These are phyloP conservation scores for Bradypus variegatus DNA, from an alignment of 2,797 vertebrate species.

Conservation along the genomic window DNA sequence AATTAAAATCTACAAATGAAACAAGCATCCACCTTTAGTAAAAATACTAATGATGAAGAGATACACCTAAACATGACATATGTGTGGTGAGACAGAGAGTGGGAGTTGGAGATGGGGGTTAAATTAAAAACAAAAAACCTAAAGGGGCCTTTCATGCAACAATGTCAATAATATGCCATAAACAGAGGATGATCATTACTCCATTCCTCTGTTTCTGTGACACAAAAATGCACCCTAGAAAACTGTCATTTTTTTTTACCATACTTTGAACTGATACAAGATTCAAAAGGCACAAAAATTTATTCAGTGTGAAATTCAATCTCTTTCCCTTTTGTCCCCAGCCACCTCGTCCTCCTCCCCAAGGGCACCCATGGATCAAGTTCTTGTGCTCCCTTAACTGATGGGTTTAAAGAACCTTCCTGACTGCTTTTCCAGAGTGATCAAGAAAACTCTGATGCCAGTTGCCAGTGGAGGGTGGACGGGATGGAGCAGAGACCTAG, in stretches of 20 bases:
- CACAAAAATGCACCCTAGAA: not conserved
- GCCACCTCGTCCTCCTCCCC: not conserved
- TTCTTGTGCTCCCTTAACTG: not conserved
- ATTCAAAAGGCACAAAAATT: not conserved
- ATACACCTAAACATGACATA: not conserved
- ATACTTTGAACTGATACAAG: not conserved
- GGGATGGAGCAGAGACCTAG: not conserved
- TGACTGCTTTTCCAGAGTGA: not conserved
- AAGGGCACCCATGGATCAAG: not conserved
- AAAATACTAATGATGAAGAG: not conserved
- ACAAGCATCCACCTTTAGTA: not conserved
- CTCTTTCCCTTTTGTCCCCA: not conserved
- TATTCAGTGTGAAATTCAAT: not conserved
- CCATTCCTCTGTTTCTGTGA: not conserved
- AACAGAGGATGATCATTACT: not conserved
- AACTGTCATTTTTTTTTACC: not conserved
- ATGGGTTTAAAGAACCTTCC: not conserved
- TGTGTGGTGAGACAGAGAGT: not conserved
- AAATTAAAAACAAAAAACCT: no score
- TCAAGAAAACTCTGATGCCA: not conserved
- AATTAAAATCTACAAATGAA: not conserved
- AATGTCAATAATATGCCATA: not conserved
- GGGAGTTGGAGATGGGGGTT: not conserved
- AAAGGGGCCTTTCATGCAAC: not conserved
- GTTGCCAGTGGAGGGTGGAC: not conserved